Evolutionary conservation across 1,140 invertebrate species (phyloP), one percentile per base, ranked within the genome.

Genomic region (Lucilia sericata): DNA sequence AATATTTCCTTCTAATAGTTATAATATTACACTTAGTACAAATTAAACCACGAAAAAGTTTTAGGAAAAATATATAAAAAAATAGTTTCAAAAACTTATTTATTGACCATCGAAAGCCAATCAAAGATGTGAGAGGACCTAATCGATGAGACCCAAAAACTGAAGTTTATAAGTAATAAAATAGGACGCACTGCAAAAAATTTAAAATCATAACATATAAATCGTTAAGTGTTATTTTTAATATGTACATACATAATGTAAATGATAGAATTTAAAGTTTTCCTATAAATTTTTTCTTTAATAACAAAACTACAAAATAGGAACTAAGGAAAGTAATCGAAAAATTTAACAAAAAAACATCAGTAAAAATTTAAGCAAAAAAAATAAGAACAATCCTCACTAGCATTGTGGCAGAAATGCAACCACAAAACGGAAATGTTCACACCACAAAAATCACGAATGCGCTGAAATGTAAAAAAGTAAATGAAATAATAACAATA

Each of bases 361-460:
- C 13, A 60, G n/a, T 17, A 17, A 60, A 60, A 60, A n/a, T n/a
- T 17, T 3, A 17, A 12, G 13, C 65, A 21, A 70, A 70, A 21
- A 70, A 21, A 55, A 17, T 14, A 17, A 21, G 9, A 80, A 47
- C 76, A 51, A 80, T 80, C 47, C 76, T 51, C 76, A 80, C 76
- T 80, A 21, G 65, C 42, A 80, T 14, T 80, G 42, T 21, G 76
- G 42, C 76, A 30, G 42, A 49, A 49, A 80, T 80, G 36, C 76
- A 21, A 80, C 76, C 76, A 78, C 75, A 51, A 82, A 82, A 82
- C 80, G 80, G 80, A 82, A 82, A 82, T 82, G 80, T 82, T 82
- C 80, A 82, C 80, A 82, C 80, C 80, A 78, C 75, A 82, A 82
- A 82, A 82, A 55, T 82, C 80, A 82, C 51, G 80, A 65, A 82